Conservation (phyloP, 1,140 invertebrate species). For the Octopus bimaculoides region DNA sequence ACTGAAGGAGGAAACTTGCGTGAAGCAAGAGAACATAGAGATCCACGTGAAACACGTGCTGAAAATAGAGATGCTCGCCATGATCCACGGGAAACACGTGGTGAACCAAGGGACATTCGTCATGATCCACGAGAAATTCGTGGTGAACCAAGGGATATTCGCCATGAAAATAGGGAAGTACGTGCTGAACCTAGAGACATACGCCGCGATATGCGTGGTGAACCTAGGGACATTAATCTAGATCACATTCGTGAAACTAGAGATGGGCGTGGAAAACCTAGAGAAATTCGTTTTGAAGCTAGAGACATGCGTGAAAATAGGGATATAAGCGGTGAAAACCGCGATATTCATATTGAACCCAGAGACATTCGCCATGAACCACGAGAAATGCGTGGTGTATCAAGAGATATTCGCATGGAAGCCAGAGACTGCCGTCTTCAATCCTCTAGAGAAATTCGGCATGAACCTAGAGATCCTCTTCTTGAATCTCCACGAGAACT, state of each 20-base stretch:
- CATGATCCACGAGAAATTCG: background rate
- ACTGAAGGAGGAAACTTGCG: background rate
- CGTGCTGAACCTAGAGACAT: background rate
- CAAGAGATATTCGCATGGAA: slow-evolving; percentile 7
- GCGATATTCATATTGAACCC: background rate
- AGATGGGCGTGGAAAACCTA: background rate
- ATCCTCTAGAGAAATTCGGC: background rate
- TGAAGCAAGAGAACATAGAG: background rate
- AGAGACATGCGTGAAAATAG: background rate
- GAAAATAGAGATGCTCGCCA: background rate
- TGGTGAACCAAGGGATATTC: slow-evolving; percentile 8
- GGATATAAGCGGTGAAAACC: background rate
- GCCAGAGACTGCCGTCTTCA: background rate
- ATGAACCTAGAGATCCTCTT: slow-evolving; percentile 5
- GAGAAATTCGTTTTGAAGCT: background rate
- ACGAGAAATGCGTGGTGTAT: background rate
- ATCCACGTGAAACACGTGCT: background rate
- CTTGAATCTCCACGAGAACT: background rate
- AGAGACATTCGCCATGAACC: background rate
- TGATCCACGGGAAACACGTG: background rate
- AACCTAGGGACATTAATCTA: background rate
- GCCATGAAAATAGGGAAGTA: background rate
- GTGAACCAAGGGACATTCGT: slow-evolving; percentile 5
- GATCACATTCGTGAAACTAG: background rate
- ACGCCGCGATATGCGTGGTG: background rate